phyloP scores from a whole-genome alignment of 37 sponge, comb jelly and placozoan genomes.

The Chondrilla cf. caribensis region DNA sequence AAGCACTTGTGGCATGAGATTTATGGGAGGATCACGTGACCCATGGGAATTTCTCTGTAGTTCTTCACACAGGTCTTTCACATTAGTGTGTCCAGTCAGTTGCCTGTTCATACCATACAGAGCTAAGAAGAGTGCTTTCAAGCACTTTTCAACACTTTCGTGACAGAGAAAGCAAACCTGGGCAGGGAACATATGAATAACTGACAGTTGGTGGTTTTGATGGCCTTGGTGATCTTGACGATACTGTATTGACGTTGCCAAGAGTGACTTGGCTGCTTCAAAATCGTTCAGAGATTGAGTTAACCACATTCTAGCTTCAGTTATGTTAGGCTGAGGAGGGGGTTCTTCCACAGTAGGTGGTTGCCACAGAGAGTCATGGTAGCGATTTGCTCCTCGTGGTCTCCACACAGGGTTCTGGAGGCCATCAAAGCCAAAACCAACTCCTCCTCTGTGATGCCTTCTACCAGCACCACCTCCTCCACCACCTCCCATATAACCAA shows the following conservation, averaged over 20 bases:
- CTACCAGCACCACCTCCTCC: neutral
- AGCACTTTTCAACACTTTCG: slow-evolving; percentile 62
- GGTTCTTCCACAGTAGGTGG: slow-evolving; percentile 10
- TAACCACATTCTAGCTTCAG: slow-evolving; percentile 16
- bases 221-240: neutral
- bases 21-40: neutral
- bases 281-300: slow-evolving; percentile 5
- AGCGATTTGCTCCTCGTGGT: neutral
- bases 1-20: slow-evolving; percentile 25
- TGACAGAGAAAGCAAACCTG: slow-evolving; percentile 71
- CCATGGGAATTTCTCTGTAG: slow-evolving; percentile 11
- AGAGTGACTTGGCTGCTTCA: neutral
- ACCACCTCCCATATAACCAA: neutral
- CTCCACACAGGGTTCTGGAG: neutral
- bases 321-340: neutral
- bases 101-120: slow-evolving; percentile 2
- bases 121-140: slow-evolving; percentile 13
- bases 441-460: too few relatives aligned
- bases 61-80: slow-evolving; percentile 11
- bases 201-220: neutral
- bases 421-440: neutral
- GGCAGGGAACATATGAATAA: slow-evolving; percentile 43
- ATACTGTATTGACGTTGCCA: neutral
- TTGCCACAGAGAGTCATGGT: slow-evolving; percentile 8
- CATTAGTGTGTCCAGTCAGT: slow-evolving; percentile 16